Base-by-base conservation (phyloP, 1,140 invertebrate species). In the Drosophila pruinosa region DNA sequence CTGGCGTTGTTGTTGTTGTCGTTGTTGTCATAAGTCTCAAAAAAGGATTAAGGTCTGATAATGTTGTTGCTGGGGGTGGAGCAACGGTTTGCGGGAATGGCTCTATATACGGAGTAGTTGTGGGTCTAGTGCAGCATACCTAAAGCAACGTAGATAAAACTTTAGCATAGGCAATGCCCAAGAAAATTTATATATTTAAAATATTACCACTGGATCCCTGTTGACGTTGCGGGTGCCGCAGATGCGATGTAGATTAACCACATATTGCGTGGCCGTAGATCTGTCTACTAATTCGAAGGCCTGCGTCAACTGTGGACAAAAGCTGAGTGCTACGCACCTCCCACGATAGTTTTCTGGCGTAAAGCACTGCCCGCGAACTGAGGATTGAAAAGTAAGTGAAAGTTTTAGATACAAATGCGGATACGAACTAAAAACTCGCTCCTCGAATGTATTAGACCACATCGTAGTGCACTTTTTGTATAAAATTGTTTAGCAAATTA, bases 311-410 rank as follows among this genome's bases (percentile, higher is more conserved):
- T 90, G 86, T 14, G 89, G 89, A 17, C 89, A 91, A 54, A 72
- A 81, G 39, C 36, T 85, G 6, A 91, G 69, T 1, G 50, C 43
- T 43, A 90, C 77, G 61, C 89, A 91, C 7, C 53, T 73, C 8
- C 89, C 89, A 31, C 77, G 75, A 45, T 82, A 81, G 21, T 82
- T 79, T 41, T 91, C 89, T 3, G 89, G 89, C 4, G 79, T 89
- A 4, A 89, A 52, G 72, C 89, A 90, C 54, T 88, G 57, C 61
- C 75, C n/a, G n/a, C n/a, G n/a, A n/a, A n/a, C n/a, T n/a, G n/a
- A n/a, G n/a, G n/a, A n/a, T n/a, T n/a, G n/a, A n/a, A n/a, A n/a
- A n/a, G n/a, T n/a, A n/a, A n/a, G n/a, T n/a, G n/a, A n/a, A n/a
- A n/a, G n/a, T n/a, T n/a, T n/a, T n/a, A n/a, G n/a, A n/a, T n/a